A percentile compares a stretch with the other conserved stretches of the same genome.
phyloP scores from a whole-genome alignment of 2,888 invertebrate genomes.

The Euplagia quadripunctaria region DNA sequence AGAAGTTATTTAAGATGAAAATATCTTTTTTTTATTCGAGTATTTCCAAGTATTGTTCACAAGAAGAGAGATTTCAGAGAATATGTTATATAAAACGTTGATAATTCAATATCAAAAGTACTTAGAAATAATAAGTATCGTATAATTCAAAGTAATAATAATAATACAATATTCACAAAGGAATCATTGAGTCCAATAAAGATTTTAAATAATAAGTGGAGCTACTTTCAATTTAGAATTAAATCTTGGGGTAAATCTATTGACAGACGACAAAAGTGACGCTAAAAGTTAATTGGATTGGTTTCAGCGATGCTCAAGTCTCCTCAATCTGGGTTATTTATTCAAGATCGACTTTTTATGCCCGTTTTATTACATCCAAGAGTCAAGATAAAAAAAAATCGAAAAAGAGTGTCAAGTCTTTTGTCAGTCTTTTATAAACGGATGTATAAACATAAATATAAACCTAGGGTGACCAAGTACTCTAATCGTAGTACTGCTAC shows the following conservation, averaged over 20 bases:
- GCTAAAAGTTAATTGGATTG: constrained; percentile 54
- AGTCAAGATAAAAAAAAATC: constrained; percentile 36
- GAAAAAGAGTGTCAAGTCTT: constrained; percentile 22
- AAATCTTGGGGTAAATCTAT: constrained; percentile 47
- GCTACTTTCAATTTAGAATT: constrained; percentile 47
- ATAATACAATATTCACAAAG: constrained; percentile 17
- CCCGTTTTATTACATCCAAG: constrained; percentile 43
- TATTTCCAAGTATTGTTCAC: constrained; percentile 14
- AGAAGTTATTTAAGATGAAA: constrained; percentile 23
- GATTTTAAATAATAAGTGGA: constrained; percentile 32
- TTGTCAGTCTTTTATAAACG: neutral
- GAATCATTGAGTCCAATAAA: constrained; percentile 23
- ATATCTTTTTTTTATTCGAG: constrained; percentile 30
- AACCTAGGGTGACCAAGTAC: no score
- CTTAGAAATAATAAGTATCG: constrained; percentile 13
- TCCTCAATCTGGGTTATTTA: constrained; percentile 48
- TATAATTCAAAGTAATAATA: neutral
- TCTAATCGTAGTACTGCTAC: neutral
- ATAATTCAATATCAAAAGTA: neutral
- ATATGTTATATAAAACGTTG: neutral
- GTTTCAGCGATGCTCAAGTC: constrained; percentile 36
- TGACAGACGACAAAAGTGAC: constrained; percentile 47
- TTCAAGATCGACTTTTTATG: constrained; percentile 47
- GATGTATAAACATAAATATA: neutral
- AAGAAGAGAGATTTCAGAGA: neutral